phyloP scores from a whole-genome alignment of 2,888 invertebrate species.

The Chelonus formosanus region DNA sequence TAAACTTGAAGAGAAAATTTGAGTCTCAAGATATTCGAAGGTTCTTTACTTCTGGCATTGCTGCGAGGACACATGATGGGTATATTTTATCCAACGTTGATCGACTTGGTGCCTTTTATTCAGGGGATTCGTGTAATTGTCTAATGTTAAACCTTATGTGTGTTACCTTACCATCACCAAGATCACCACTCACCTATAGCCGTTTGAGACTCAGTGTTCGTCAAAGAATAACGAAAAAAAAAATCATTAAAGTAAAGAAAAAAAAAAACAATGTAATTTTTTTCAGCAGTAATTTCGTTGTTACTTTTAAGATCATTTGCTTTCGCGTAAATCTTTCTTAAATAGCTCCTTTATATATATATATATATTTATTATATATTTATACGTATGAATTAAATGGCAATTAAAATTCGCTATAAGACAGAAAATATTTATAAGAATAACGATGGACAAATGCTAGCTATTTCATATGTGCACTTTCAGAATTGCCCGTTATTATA shows the following conservation, averaged over 20 bases:
- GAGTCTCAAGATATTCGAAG: not conserved
- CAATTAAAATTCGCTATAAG: not conserved
- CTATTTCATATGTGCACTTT: conserved; percentile 31
- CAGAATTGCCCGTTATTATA: conserved; percentile 25
- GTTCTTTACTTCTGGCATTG: conserved; percentile 15
- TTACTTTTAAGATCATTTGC: conserved; percentile 15
- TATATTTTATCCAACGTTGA: conserved; percentile 11
- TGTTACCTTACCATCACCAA: conserved; percentile 67
- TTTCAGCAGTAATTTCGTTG: conserved; percentile 4
- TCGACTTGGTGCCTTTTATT: conserved; percentile 52
- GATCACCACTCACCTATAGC: conserved; percentile 56
- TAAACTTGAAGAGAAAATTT: not conserved
- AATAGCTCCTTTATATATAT: conserved; percentile 24
- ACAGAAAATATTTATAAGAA: conserved; percentile 8
- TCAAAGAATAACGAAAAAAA: conserved; percentile 35
- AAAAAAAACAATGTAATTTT: conserved; percentile 18
- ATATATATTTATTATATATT: not conserved
- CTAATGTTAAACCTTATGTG: conserved; percentile 91
- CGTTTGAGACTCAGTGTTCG: conserved; percentile 53
- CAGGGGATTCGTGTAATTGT: conserved; percentile 80
- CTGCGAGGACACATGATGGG: conserved; percentile 7
- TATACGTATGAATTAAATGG: too few species aligned
- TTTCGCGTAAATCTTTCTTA: conserved; percentile 28
- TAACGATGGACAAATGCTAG: conserved; percentile 23
- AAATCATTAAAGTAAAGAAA: conserved; percentile 38